Percentiles rank a stretch among this genome's conserved stretches.
Evolutionary conservation across 2,888 invertebrate genomes (phyloP).

Genomic region (Agonopterix heracliana): DNA sequence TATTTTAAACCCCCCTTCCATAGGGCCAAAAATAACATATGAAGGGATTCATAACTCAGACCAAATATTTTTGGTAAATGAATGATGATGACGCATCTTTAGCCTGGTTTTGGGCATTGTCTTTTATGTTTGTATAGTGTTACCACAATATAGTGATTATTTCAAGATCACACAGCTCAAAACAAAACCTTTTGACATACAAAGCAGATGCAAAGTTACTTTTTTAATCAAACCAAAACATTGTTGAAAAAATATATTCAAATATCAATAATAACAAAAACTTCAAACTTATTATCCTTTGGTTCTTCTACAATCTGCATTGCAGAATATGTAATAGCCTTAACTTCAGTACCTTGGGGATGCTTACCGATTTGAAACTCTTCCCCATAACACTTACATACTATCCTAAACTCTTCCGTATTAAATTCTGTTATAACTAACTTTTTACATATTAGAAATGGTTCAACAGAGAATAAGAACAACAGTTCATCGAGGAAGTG

Average conservation of each 20-base stretch:
- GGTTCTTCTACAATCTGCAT: conserved; percentile 93
- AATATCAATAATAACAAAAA: conserved; percentile 99
- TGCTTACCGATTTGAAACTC: conserved; percentile 94
- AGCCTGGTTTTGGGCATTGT: too few relatives aligned
- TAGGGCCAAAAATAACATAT: too few relatives aligned
- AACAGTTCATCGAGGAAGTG: conserved; percentile 96
- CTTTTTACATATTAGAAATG: conserved; percentile 90
- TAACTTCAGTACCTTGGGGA: conserved; percentile 98
- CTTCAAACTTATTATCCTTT: conserved; percentile 84
- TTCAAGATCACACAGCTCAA: too few relatives aligned
- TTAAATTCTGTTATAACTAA: conserved; percentile 92
- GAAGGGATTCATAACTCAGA: too few relatives aligned
- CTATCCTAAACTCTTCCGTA: conserved; percentile 86
- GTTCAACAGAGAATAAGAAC: conserved; percentile 94
- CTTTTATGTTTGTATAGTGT: too few relatives aligned
- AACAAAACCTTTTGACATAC: too few relatives aligned
- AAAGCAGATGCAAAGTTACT: too few relatives aligned
- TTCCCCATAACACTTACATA: conserved; percentile 92
- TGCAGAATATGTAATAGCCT: conserved; percentile 99
- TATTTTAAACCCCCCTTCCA: too few relatives aligned
- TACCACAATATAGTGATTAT: too few relatives aligned
- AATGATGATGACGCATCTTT: too few relatives aligned
- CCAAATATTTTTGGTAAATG: too few relatives aligned
- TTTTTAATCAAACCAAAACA: too few relatives aligned
- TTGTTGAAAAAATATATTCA: conserved; percentile 50